Evolutionary conservation across 92 coral and sea anemone species (phyloP).

Genomic region (Galaxea fascicularis): DNA sequence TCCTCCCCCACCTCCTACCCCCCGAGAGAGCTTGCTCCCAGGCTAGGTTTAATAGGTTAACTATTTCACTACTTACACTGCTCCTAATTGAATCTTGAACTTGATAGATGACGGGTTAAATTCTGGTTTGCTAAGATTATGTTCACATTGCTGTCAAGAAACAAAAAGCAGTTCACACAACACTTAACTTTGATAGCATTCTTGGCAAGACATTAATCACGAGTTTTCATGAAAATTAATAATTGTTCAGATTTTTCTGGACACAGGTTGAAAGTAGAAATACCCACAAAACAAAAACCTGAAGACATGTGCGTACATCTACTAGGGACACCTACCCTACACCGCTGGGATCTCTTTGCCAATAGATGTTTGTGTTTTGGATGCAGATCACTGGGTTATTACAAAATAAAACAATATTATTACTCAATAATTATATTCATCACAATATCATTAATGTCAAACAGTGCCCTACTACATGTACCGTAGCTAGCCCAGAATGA

Average conservation of each 20-base stretch:
- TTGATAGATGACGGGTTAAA: constrained; percentile 97
- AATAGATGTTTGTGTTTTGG: constrained; percentile 94
- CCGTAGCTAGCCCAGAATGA: no score
- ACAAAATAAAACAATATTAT: not conserved
- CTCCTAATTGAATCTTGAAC: constrained; percentile 96
- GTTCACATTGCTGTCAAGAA: constrained; percentile 88
- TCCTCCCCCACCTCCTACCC: no score
- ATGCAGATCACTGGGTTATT: constrained; percentile 72
- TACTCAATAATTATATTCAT: not conserved
- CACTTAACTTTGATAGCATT: no score
- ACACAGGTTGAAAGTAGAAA: not conserved
- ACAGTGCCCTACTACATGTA: no score
- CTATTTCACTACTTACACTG: constrained; percentile 71
- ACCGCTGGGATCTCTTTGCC: constrained; percentile 97
- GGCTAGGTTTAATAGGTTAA: not conserved
- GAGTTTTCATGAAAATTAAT: no score
- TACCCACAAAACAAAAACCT: not conserved
- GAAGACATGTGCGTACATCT: not conserved
- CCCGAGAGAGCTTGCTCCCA: no score
- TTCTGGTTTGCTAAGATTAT: constrained; percentile 95
- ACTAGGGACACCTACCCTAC: constrained; percentile 69
- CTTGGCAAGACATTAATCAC: no score
- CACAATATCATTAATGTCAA: not conserved
- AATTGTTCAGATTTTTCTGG: not conserved
- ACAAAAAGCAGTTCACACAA: not conserved